phyloP scores from a whole-genome alignment of 1,140 invertebrate species.

The Zaprionus kolodkinae region DNA sequence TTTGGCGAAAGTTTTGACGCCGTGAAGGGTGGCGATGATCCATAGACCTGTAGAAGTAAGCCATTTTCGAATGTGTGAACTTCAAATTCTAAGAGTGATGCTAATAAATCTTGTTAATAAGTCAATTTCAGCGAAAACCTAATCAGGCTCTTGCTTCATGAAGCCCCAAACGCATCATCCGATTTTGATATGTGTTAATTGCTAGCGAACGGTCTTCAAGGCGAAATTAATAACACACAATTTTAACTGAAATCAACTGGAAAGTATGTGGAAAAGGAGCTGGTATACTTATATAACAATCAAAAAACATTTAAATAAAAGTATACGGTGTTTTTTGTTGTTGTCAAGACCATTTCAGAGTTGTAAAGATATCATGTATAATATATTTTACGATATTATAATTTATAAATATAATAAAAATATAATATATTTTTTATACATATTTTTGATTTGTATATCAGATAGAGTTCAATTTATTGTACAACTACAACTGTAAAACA shows the following conservation, averaged over 20 bases:
- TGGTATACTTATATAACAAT: not conserved
- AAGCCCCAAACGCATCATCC: conserved; percentile 33
- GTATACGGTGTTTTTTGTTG: not conserved
- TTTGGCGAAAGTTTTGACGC: conserved; percentile 11
- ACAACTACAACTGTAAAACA: not conserved
- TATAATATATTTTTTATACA: not conserved
- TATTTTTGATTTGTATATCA: not conserved
- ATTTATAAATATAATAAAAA: no score
- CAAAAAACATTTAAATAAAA: no score
- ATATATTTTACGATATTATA: no score
- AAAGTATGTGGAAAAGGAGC: not conserved
- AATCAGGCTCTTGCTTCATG: conserved; percentile 59
- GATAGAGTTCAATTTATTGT: not conserved
- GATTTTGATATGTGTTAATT: conserved; percentile 61
- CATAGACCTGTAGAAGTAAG: not conserved
- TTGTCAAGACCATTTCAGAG: no score
- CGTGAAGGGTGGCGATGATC: not conserved
- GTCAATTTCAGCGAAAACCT: conserved; percentile 68
- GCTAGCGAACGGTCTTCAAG: conserved; percentile 22
- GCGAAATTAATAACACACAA: conserved; percentile 5
- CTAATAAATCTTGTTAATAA: conserved; percentile 76
- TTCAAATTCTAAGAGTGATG: conserved; percentile 57
- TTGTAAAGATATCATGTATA: not conserved
- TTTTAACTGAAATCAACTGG: conserved; percentile 1
- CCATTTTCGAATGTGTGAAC: conserved; percentile 38